A percentile compares a stretch with the other conserved stretches of the same genome.
Conservation (phyloP, 1,140 invertebrate species). For the Euschistus heros region DNA sequence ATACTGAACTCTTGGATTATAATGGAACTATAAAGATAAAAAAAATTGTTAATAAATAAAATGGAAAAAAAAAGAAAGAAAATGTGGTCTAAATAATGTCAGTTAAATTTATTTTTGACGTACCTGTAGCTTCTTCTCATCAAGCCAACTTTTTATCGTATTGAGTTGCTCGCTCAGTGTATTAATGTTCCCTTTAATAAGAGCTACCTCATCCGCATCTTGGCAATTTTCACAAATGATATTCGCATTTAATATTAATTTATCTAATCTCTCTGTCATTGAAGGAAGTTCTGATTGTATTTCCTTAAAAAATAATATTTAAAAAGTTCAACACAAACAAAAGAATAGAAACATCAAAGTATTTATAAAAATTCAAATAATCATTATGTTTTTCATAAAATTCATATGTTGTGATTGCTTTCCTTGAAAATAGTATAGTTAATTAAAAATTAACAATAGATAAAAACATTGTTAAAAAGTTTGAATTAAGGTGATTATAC, state of each 20-base stretch:
- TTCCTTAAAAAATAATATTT: constrained; percentile 38
- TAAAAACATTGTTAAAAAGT: not conserved
- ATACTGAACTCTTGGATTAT: no score
- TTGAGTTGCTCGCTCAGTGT: constrained; percentile 65
- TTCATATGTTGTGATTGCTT: no score
- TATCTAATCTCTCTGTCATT: constrained; percentile 65
- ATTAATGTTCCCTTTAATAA: constrained; percentile 62
- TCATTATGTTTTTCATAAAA: no score
- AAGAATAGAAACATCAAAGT: not conserved
- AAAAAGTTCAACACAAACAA: not conserved
- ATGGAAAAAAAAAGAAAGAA: no score
- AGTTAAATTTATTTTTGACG: not conserved
- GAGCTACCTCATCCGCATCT: constrained; percentile 62
- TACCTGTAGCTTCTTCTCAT: constrained; percentile 62
- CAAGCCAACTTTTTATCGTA: constrained; percentile 62
- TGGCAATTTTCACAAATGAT: constrained; percentile 65
- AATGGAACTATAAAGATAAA: no score
- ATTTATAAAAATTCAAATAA: no score
- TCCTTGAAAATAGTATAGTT: no score
- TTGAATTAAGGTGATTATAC: not conserved
- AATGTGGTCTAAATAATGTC: no score
- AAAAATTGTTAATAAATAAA: no score
- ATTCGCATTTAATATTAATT: constrained; percentile 62
- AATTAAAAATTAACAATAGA: no score
- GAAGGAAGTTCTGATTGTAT: constrained; percentile 61